Evolutionary conservation across 1,140 invertebrate species (phyloP), one percentile per base, ranked within the genome.

Genomic region (Rhysida immarginata): DNA sequence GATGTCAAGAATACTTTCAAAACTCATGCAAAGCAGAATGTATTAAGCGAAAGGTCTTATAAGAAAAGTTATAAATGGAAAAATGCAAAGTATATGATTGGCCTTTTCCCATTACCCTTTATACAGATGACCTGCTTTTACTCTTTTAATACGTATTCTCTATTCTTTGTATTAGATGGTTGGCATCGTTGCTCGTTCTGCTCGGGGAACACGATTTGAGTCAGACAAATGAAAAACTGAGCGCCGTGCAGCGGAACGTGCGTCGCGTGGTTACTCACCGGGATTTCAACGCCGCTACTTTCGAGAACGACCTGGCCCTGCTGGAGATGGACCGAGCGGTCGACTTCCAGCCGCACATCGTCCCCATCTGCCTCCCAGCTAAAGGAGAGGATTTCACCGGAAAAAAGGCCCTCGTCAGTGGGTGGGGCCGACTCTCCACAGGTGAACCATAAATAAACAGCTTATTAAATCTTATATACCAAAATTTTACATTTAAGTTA

Each of bases 121-220:
- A n/a, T n/a, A n/a, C n/a, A n/a, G n/a, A n/a, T n/a, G n/a, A n/a
- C n/a, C n/a, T n/a, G n/a, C n/a, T n/a, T n/a, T n/a, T n/a, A n/a
- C n/a, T n/a, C n/a, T n/a, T n/a, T n/a, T n/a, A n/a, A n/a, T n/a
- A n/a, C n/a, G n/a, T n/a, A n/a, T n/a, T n/a, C n/a, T n/a, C n/a
- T n/a, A n/a, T n/a, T n/a, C n/a, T 25, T 48, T 55, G 5, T 46
- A n/a, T 21, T 23, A 89, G 87, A 54, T 93, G 94, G 68, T 71
- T 94, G 43, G 88, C 87, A 1, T 89, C 87, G 0, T 69, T 95
- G 54, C 82, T 93, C 13, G 88, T 89, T 0, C 86, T 94, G 2
- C 83, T 94, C 62, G 90, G 90, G 0, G 89, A 93, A 66, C 87
- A 83, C 66, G 89, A 94, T 65, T 83, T 93, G 60, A 86, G 84